Conservation (phyloP, 35 echinoderm and acorn worm genomes). For the Lytechinus pictus region DNA sequence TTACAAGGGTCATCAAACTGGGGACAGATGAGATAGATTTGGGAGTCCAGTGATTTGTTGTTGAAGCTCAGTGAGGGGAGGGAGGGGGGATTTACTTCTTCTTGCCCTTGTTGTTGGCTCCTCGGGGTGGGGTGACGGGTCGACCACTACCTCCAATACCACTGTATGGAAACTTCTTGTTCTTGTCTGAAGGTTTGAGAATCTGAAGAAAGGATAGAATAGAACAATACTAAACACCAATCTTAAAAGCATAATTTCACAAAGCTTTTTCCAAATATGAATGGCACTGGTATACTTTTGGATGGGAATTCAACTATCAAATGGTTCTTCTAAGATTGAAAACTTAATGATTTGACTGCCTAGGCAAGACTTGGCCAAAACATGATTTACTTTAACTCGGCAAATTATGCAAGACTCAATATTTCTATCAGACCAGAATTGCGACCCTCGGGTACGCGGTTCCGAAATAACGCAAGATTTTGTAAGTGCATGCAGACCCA, state of each 20-base stretch:
- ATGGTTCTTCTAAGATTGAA: neutral
- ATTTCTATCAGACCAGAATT: no score
- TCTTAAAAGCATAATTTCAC: neutral
- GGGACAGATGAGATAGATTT: constrained; percentile 6
- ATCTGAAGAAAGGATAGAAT: constrained; percentile 66
- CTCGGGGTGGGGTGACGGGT: constrained; percentile 85
- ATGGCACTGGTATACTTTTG: neutral
- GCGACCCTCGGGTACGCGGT: no score
- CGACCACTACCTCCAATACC: constrained; percentile 77
- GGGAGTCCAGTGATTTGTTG: constrained; percentile 21
- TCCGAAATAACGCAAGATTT: no score
- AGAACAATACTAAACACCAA: neutral
- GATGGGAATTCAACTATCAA: neutral
- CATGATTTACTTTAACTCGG: neutral
- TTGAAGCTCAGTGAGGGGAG: neutral
- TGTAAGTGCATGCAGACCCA: no score
- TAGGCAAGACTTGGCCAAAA: neutral
- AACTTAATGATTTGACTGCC: neutral
- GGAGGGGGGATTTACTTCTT: constrained; percentile 60
- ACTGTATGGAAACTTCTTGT: constrained; percentile 78
- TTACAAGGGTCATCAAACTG: neutral
- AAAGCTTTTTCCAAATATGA: neutral
- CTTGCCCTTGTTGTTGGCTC: constrained; percentile 72
- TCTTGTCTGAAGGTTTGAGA: constrained; percentile 97
- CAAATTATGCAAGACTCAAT: no score